phyloP scores from a whole-genome alignment of 2,888 invertebrate genomes.

The Globia sparganii region DNA sequence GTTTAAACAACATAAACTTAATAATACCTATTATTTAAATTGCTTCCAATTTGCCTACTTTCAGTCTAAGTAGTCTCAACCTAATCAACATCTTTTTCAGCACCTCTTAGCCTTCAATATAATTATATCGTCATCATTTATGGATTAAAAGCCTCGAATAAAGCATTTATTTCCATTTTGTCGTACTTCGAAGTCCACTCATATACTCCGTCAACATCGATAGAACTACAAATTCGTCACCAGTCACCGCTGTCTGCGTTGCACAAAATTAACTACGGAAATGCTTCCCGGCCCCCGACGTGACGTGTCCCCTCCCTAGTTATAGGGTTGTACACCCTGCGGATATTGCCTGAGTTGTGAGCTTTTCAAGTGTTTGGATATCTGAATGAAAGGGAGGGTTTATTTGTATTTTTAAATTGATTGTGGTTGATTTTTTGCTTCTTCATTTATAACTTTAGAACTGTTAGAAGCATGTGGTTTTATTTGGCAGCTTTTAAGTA shows the following conservation, averaged over 20 bases:
- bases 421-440: background rate
- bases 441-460: background rate
- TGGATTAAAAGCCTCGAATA: background rate
- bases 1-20: background rate
- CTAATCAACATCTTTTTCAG: background rate
- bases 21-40: background rate
- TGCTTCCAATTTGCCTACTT: background rate
- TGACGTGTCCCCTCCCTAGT: conserved; percentile 41
- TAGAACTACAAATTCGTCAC: conserved; percentile 54
- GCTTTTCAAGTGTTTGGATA: conserved; percentile 12
- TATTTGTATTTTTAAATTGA: conserved; percentile 27
- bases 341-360: conserved; percentile 30
- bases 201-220: conserved; percentile 15
- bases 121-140: background rate
- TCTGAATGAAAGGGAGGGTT: background rate
- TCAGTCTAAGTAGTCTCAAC: background rate
- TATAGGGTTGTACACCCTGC: conserved; percentile 50
- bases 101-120: background rate
- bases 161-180: background rate
- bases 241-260: conserved; percentile 41
- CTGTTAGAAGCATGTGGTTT: background rate
- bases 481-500: background rate
- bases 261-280: conserved; percentile 67
- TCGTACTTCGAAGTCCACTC: conserved; percentile 11
- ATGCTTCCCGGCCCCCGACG: conserved; percentile 57